Conservation (phyloP, 1,140 invertebrate species). For the Camponotus floridanus region DNA sequence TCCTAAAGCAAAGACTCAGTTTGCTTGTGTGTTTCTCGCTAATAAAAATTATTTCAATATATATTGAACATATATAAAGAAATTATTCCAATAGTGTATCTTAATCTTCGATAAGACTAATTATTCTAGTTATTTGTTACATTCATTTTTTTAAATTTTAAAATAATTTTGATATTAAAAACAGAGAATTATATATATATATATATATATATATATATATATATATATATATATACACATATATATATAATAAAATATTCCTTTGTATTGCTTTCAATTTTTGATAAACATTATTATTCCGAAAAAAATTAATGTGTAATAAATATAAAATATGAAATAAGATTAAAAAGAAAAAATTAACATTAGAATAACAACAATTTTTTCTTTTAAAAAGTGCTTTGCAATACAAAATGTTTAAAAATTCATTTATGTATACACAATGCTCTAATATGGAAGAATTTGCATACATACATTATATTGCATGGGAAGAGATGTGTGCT, state of each 20-base stretch:
- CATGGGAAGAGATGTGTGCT: slow-evolving; percentile 53
- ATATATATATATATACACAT: too few relatives aligned
- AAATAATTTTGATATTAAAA: slow-evolving; percentile 19
- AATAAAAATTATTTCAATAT: slow-evolving; percentile 42
- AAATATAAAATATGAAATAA: slow-evolving; percentile 43
- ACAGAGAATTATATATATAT: background rate
- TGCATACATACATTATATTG: slow-evolving; percentile 45
- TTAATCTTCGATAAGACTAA: background rate
- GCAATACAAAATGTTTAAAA: slow-evolving; percentile 42
- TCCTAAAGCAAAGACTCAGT: slow-evolving; percentile 3
- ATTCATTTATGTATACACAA: slow-evolving; percentile 38
- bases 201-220: too few relatives aligned
- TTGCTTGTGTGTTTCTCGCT: background rate
- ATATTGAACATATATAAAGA: slow-evolving; percentile 10
- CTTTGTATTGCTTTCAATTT: slow-evolving; percentile 27
- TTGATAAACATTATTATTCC: slow-evolving; percentile 50
- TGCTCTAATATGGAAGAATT: slow-evolving; percentile 66
- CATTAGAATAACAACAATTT: background rate
- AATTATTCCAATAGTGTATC: slow-evolving; percentile 3
- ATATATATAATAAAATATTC: background rate
- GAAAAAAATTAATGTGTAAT: background rate
- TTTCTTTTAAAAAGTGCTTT: slow-evolving; percentile 19
- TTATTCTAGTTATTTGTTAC: slow-evolving; percentile 14
- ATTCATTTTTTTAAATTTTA: background rate
- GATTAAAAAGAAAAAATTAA: background rate